Conservation (phyloP, 1,140 invertebrate genomes). For the Myzus persicae region DNA sequence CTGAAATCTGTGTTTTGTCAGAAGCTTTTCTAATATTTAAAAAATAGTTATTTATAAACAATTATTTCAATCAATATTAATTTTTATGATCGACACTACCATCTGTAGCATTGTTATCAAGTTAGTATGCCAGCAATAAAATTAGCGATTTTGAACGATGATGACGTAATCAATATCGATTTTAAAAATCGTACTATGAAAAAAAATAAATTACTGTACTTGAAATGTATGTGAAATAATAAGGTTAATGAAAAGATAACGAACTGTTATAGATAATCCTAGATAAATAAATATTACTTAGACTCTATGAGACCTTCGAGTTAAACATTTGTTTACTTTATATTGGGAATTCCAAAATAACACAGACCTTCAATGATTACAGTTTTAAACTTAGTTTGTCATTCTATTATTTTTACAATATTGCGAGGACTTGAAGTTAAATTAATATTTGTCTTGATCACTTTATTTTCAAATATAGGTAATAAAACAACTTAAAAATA, state of each 20-base stretch:
- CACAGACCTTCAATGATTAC: neutral
- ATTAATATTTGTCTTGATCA: neutral
- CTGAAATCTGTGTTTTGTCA: neutral
- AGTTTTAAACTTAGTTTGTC: neutral
- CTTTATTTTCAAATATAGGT: neutral
- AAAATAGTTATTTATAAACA: neutral
- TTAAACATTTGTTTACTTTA: neutral
- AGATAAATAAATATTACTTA: neutral
- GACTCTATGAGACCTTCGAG: neutral
- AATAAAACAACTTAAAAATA: neutral
- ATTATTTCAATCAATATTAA: neutral
- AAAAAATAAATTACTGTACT: neutral
- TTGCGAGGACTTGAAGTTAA: neutral
- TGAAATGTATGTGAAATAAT: neutral
- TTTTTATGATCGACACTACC: neutral
- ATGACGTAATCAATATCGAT: neutral
- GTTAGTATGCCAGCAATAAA: neutral
- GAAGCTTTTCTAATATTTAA: neutral
- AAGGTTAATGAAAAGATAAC: slow-evolving; percentile 13
- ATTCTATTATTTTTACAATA: neutral
- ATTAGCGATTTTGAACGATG: neutral
- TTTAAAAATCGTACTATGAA: neutral
- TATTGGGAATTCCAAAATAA: neutral
- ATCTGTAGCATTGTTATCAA: neutral
- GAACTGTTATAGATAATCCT: neutral